phyloP scores from a whole-genome alignment of 2,888 invertebrate genomes.

The Agrochola litura region DNA sequence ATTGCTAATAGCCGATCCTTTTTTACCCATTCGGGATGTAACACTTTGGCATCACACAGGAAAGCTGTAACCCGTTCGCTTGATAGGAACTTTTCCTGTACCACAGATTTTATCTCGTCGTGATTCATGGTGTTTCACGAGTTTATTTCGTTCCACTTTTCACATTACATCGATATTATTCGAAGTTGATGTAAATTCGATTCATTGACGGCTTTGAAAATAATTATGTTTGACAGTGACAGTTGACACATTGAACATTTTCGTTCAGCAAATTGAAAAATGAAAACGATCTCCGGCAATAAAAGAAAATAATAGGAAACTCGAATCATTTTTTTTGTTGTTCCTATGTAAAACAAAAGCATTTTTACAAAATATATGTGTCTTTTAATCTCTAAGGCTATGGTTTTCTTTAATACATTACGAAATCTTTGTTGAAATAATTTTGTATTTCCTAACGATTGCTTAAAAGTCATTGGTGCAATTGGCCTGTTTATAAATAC shows the following conservation, averaged over 20 bases:
- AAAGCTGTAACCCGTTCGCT: constrained; percentile 88
- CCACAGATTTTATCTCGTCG: constrained; percentile 86
- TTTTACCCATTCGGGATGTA: constrained; percentile 87
- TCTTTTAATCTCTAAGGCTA: too few relatives aligned
- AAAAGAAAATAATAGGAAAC: too few relatives aligned
- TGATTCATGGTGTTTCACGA: constrained; percentile 84
- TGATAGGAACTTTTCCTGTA: constrained; percentile 88
- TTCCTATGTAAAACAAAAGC: neutral
- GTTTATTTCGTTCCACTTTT: constrained; percentile 59
- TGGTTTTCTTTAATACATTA: neutral
- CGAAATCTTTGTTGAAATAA: too few relatives aligned
- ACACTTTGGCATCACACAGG: constrained; percentile 86
- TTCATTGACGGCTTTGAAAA: constrained; percentile 66
- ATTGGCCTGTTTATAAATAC: constrained; percentile 17
- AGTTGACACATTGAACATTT: constrained; percentile 49
- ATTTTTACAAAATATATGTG: neutral
- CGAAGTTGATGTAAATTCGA: constrained; percentile 62
- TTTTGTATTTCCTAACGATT: constrained; percentile 22
- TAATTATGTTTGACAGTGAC: constrained; percentile 52
- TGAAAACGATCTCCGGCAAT: neutral
- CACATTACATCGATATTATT: constrained; percentile 57
- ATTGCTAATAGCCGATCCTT: constrained; percentile 87
- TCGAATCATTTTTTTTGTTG: neutral
- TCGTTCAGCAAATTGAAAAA: constrained; percentile 33
- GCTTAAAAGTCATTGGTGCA: neutral